These are phyloP conservation scores for human (Homo sapiens) DNA, from an alignment of 2,113 vertebrate species.

Conservation along the genomic window DNA sequence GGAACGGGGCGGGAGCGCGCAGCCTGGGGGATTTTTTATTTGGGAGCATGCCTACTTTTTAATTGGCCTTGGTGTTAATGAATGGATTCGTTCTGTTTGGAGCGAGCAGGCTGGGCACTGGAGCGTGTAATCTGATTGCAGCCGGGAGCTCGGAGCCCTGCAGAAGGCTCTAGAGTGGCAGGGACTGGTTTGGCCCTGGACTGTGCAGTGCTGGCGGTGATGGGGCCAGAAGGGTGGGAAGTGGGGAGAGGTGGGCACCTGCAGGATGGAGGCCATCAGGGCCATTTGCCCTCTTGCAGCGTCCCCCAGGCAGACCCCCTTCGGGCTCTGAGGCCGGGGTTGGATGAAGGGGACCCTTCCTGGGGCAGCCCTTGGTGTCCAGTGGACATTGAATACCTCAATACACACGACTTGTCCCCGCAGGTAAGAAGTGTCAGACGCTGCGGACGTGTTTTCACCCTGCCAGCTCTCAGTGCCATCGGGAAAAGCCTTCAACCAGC, in stretches of 20 bases:
- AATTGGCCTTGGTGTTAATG: constrained; percentile 80
- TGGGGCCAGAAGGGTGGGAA: neutral
- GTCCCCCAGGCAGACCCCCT: accelerated
- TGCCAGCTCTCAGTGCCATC: accelerated
- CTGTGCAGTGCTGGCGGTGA: neutral
- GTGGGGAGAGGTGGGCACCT: neutral
- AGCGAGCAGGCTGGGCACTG: constrained; percentile 68
- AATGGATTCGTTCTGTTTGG: constrained; percentile 76
- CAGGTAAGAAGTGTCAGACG: accelerated
- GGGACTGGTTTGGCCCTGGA: constrained; percentile 51
- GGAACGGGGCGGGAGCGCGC: neutral
- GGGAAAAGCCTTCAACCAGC: accelerated
- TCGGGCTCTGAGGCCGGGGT: accelerated
- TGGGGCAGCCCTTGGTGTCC: neutral
- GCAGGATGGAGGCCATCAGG: neutral
- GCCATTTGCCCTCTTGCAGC: accelerated
- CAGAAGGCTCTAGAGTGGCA: neutral
- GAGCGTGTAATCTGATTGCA: constrained; percentile 74
- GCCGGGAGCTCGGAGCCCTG: constrained; percentile 58
- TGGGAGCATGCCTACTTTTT: constrained; percentile 69
- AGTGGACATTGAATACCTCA: neutral
- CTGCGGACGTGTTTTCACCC: accelerated
- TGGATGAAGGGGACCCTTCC: accelerated
- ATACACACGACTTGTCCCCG: neutral
- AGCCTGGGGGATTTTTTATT: neutral